phyloP scores from a whole-genome alignment of 2,797 vertebrate genomes.

The Bradypodion pumilum region DNA sequence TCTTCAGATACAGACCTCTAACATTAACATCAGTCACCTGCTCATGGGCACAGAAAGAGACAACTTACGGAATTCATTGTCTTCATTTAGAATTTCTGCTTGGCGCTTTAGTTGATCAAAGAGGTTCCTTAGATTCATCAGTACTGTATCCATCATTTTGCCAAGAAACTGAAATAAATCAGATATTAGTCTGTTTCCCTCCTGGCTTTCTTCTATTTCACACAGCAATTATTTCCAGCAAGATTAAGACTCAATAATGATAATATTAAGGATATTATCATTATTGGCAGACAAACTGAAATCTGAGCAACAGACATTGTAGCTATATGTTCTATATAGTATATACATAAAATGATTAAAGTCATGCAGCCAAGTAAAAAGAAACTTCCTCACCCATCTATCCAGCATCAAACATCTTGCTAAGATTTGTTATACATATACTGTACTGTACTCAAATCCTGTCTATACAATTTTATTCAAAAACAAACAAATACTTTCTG shows the following conservation, averaged over 20 bases:
- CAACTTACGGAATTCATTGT: constrained; percentile 89
- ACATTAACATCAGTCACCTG: not conserved
- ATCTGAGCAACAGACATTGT: not conserved
- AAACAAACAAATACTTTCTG: no score
- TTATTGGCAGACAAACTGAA: constrained; percentile 24
- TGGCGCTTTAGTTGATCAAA: constrained; percentile 86
- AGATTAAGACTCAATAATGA: not conserved
- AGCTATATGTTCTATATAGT: not conserved
- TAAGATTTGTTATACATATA: not conserved
- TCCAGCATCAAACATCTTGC: not conserved
- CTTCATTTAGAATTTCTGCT: constrained; percentile 87
- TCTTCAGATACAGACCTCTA: accelerated
- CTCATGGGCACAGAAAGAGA: not conserved
- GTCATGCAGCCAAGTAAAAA: not conserved
- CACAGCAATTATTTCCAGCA: constrained; percentile 20
- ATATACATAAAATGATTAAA: not conserved
- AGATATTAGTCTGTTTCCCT: constrained; percentile 8
- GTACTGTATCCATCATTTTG: constrained; percentile 83
- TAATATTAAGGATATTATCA: constrained; percentile 15
- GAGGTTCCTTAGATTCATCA: constrained; percentile 81
- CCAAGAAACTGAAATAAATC: constrained; percentile 64
- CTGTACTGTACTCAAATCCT: no score
- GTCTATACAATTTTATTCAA: no score
- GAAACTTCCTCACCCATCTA: not conserved
- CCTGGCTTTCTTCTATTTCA: constrained; percentile 18